These are phyloP conservation scores for Megaceryle maxima DNA, from an alignment of 2,113 vertebrate genomes.

Conservation along the genomic window DNA sequence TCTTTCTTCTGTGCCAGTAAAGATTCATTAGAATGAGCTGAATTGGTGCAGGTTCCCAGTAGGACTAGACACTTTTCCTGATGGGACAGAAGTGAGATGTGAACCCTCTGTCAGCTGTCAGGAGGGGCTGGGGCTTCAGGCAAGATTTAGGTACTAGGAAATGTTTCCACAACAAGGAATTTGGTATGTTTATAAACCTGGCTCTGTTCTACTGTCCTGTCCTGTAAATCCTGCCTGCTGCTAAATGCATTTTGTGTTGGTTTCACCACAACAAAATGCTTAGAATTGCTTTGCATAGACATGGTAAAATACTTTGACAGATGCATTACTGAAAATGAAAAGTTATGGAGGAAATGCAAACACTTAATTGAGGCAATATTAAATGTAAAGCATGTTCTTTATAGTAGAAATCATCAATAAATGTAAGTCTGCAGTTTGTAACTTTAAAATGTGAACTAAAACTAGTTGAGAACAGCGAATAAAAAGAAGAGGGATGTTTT, in stretches of 20 bases:
- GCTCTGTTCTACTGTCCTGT: background rate
- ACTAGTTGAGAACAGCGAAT: background rate
- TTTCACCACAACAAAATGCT: background rate
- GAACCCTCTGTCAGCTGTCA: background rate
- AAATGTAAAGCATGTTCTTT: background rate
- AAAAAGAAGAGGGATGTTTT: background rate
- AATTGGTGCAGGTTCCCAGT: background rate
- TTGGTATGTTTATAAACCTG: background rate
- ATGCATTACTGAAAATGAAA: conserved; percentile 2
- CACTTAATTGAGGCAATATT: background rate
- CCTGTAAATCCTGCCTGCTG: background rate
- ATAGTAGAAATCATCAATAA: background rate
- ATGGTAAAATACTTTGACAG: background rate
- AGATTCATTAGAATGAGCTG: background rate
- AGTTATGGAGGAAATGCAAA: background rate
- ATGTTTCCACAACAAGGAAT: background rate
- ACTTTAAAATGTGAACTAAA: background rate
- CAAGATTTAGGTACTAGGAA: background rate
- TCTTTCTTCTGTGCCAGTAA: background rate
- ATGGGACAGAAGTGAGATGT: background rate
- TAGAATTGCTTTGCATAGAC: background rate
- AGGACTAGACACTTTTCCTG: background rate
- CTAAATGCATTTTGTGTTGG: background rate
- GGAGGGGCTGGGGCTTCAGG: background rate
- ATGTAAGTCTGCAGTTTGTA: background rate